Base-by-base conservation (phyloP, 2,888 invertebrate species). In the Andrena fulva region DNA sequence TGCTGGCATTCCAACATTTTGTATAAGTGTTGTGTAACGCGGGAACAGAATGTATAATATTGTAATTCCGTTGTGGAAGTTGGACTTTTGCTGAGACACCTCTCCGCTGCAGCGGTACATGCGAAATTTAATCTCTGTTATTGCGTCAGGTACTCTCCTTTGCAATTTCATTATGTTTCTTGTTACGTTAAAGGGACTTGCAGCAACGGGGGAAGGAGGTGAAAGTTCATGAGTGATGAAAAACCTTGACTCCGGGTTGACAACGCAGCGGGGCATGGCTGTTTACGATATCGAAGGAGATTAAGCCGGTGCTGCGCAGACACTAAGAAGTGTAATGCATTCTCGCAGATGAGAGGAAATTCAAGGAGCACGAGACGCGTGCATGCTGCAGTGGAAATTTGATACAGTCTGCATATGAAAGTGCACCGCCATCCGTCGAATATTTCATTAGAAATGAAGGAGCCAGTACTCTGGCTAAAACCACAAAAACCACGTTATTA, bases 201-300 rank as follows among this genome's bases (percentile, higher is more conserved):
- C 31, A 62, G 63, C 64, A 64, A 48, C 48, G 3, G 31, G n/a
- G 5, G n/a, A 29, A 3, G 4, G 52, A 52, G 67, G 10, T 12
- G 66, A 73, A 82, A 73, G 67, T 75, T 74, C 27, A 33, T 16
- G 20, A 7, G 62, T 35, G 59, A 67, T 66, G 63, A 73, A 84
- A 84, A 74, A 66, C 59, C 42, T 16, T 56, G 69, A 69, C n/a
- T 10, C 20, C 20, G 63, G 42, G 60, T 33, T 59, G 52, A 67
- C 50, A 29, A 12, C 54, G 29, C 12, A 33, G 67, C n/a, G n/a
- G 5, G 12, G 33, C n/a, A 10, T 42, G 29, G 42, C n/a, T 67
- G 62, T 84, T 85, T 67, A 68, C 74, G 70, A 71, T 67, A 35
- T 60, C 29, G 56, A 31, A 73, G 67, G 64, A 50, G 68, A 85